Percentiles rank a stretch among this genome's conserved stretches.
Evolutionary conservation across 2,888 invertebrate species (phyloP).

Genomic region (Subacronicta megacephala): DNA sequence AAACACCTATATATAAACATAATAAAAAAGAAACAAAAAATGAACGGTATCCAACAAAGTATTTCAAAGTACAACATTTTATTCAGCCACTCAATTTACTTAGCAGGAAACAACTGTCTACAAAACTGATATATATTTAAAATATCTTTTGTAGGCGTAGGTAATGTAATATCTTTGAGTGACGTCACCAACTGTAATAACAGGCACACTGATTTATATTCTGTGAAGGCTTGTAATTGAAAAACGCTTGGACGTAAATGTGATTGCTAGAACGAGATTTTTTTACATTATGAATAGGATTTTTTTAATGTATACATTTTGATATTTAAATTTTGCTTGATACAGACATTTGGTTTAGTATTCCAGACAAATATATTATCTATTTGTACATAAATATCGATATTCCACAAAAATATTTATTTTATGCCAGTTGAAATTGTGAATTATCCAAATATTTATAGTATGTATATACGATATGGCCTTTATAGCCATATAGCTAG

Average conservation of each 20-base stretch:
- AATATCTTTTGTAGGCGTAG: conserved; percentile 1
- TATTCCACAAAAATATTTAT: no score
- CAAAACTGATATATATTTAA: not conserved
- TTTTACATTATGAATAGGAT: not conserved
- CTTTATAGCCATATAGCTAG: no score
- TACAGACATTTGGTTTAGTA: no score
- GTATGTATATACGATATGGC: no score
- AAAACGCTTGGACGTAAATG: conserved; percentile 52
- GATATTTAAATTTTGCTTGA: no score
- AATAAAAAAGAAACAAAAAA: no score
- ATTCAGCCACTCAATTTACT: conserved; percentile 1
- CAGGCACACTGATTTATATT: conserved; percentile 58
- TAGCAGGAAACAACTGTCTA: conserved; percentile 5
- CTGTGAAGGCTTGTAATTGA: conserved; percentile 53
- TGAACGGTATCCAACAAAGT: not conserved
- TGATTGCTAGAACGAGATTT: not conserved
- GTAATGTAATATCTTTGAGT: conserved; percentile 40
- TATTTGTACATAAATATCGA: no score
- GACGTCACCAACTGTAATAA: conserved; percentile 53
- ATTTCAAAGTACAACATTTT: not conserved
- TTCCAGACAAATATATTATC: no score
- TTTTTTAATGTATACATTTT: not conserved
- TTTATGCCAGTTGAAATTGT: no score
- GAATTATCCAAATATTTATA: no score
- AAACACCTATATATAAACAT: no score